Base-by-base conservation (phyloP, 2,888 invertebrate genomes). In the Andrena marginata region DNA sequence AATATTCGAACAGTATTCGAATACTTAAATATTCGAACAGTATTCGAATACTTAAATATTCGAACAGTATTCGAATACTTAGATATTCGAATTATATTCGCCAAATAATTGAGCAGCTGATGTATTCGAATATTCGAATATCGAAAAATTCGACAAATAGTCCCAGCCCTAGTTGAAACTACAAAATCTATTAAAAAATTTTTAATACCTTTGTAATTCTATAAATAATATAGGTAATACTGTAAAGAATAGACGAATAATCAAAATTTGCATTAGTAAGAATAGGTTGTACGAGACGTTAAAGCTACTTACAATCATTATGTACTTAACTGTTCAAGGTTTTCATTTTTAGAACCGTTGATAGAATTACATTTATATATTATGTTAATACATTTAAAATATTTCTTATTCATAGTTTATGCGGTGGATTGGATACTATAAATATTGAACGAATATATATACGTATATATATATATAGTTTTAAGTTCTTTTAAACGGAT, bases 281-380 rank as follows among this genome's bases (percentile, higher is more conserved):
- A 56, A 56, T 74, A 69, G 64, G 42, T 54, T 16, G 13, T 49
- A 56, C 8, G 7, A 75, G 56, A 73, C 63, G 56, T 56, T 23
- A 10, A 54, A 68, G 48, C 6, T 69, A 59, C 42, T 51, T 73
- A 65, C 13, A 49, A 51, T 51, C 8, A 70, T 60, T 73, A 64
- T 72, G 69, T 80, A 76, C 60, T 70, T 74, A 73, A 81, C 5
- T 72, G 26, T 77, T 71, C 48, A 62, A 48, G 20, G 31, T 77
- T 56, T 79, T 62, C 4, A 48, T 7, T 54, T 56, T 23, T 56
- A 54, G 23, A 23, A 68, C 33, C 65, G 26, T 77, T 29, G 35
- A 56, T 68, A 29, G 49, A 59, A 63, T 67, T 68, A 54, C 51
- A 31, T 54, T 74, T 54, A 62, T n/a, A 63, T 51, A 69, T 26